phyloP scores from a whole-genome alignment of 2,797 vertebrate genomes.

The Leucoraja ocellata region DNA sequence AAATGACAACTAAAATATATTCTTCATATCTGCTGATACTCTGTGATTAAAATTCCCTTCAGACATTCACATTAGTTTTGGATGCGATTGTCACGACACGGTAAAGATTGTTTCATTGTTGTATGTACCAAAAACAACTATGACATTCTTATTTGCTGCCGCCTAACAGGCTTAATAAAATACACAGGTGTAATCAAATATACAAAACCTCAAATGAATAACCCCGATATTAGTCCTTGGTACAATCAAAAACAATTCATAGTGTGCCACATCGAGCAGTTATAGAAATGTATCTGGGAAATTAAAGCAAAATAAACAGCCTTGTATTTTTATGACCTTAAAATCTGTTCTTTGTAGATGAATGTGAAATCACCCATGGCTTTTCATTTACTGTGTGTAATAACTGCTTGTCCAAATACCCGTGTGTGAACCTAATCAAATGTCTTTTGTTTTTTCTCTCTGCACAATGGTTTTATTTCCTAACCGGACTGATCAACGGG shows the following conservation, averaged over 20 bases:
- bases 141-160: too few species aligned
- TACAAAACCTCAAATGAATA: too few species aligned
- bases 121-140: too few species aligned
- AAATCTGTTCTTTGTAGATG: not conserved
- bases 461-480: constrained; percentile 61
- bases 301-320: not conserved
- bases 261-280: not conserved
- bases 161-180: too few species aligned
- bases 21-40: not conserved
- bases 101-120: too few species aligned
- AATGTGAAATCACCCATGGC: not conserved
- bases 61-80: not conserved
- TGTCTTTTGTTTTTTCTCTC: constrained; percentile 56
- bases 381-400: constrained; percentile 18
- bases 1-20: not conserved
- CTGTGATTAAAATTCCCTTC: not conserved
- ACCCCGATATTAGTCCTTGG: too few species aligned
- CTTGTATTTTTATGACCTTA: not conserved
- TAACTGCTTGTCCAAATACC: not conserved
- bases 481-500: constrained; percentile 59
- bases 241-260: too few species aligned
- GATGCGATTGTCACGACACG: too few species aligned
- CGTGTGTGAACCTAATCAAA: constrained; percentile 23
- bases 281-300: not conserved
- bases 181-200: too few species aligned